Conservation (phyloP, 2,797 vertebrate genomes). For the Pipistrellus pygmaeus region DNA sequence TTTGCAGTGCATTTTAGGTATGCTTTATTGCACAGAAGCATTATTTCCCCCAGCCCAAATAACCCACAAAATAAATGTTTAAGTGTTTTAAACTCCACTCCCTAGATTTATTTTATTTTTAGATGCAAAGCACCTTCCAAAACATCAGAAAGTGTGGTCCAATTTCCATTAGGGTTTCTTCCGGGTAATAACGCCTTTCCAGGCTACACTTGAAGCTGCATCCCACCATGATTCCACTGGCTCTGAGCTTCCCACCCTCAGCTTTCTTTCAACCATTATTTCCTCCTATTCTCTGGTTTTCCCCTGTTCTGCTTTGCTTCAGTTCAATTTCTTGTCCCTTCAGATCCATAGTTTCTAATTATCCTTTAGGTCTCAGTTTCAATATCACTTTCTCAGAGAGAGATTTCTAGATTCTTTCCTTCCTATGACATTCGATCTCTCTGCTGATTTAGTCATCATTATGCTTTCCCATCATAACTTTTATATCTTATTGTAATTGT, state of each 20-base stretch:
- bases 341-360: neutral
- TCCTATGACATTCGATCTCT: neutral
- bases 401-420: neutral
- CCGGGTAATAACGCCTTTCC: neutral
- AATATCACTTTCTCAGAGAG: neutral
- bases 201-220: neutral
- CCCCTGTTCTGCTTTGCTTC: neutral
- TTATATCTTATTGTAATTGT: neutral
- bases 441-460: neutral
- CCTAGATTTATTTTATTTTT: constrained; percentile 47
- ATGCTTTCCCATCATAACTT: neutral
- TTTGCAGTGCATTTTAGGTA: constrained; percentile 49
- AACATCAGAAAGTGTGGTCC: constrained; percentile 4
- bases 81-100: constrained; percentile 49
- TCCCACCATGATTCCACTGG: neutral
- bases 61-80: constrained; percentile 11
- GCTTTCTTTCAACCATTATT: neutral
- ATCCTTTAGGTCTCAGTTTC: neutral
- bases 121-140: constrained; percentile 6
- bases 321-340: neutral
- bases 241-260: neutral
- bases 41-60: constrained; percentile 21
- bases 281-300: neutral
- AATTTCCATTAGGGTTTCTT: neutral
- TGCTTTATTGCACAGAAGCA: neutral